Percentiles rank a stretch among this genome's conserved stretches.
Conservation (phyloP, 2,113 vertebrate genomes). For the Fregata magnificens region DNA sequence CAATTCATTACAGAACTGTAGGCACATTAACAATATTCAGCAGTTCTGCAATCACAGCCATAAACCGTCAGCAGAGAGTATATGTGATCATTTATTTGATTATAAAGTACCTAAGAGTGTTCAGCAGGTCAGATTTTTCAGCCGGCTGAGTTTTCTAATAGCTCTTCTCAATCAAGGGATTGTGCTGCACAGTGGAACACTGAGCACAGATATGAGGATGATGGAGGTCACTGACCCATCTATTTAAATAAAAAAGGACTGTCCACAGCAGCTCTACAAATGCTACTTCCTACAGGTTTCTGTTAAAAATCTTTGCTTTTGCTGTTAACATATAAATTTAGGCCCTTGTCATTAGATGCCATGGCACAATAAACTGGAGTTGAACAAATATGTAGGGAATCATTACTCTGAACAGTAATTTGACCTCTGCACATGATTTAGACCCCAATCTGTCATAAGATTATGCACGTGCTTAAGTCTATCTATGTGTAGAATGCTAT, state of each 20-base stretch:
- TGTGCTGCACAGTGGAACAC: constrained; percentile 34
- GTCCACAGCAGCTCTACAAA: background rate
- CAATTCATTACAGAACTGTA: constrained; percentile 36
- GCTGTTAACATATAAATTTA: background rate
- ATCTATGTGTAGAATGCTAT: background rate
- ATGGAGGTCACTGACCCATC: constrained; percentile 42
- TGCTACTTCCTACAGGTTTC: background rate
- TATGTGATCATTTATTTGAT: constrained; percentile 68
- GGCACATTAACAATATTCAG: constrained; percentile 32
- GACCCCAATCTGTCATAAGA: background rate
- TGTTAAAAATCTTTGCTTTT: constrained; percentile 11
- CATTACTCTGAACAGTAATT: background rate
- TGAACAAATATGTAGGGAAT: background rate
- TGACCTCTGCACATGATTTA: background rate
- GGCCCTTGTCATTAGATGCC: background rate
- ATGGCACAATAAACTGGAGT: background rate
- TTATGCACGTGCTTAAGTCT: background rate
- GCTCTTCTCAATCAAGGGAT: constrained; percentile 66
- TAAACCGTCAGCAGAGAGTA: constrained; percentile 50
- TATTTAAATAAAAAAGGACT: constrained; percentile 40
- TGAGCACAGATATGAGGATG: background rate
- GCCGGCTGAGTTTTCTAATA: constrained; percentile 39
- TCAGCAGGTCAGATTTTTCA: constrained; percentile 57
- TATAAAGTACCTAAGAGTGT: constrained; percentile 64
- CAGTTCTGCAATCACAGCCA: constrained; percentile 56